Base-by-base conservation (phyloP, 1,140 invertebrate species). In the Drosophila pectinifera region DNA sequence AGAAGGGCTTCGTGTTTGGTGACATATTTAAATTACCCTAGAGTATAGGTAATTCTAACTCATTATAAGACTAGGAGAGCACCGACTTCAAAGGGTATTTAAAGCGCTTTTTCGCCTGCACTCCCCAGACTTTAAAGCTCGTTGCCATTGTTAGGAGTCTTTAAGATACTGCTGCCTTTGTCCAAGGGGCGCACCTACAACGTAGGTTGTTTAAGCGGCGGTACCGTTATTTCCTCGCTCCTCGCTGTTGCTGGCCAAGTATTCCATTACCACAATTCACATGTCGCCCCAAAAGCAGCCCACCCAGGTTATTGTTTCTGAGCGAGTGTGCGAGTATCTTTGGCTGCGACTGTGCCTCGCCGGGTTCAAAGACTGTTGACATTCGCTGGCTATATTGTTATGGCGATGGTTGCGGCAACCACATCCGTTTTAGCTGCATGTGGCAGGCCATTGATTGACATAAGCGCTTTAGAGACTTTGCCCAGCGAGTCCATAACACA, bases 401-500 rank as follows among this genome's bases (percentile, higher is more conserved):
- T 72, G 48, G 46, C 64, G 39, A 51, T 61, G 59, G 59, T 46
- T 65, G 55, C 62, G 48, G 72, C 53, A 77, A 77, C 74, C 73
- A 75, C 73, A 76, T 76, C 73, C 73, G 72, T 76, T 76, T 77
- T 76, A 58, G 73, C 48, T 59, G 73, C 73, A 76, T 67, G 58
- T 63, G 68, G 43, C 43, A 46, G 53, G 51, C 63, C 67, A 57
- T 72, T 78, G 79, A 83, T 88, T 88, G 82, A 88, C 78, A 70
- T 81, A 86, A 86, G 82, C 82, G 74, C 83, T 88, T 86, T 78
- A 86, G 68, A 74, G 72, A 58, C 73, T 76, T 67, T 53, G 45
- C 42, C 61, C 46, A 57, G 36, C 26, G 62, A 65, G 49, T 48
- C 46, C 55, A 43, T 45, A 57, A 48, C 36, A 13, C 16, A 22